Percentiles rank a stretch among this genome's conserved stretches.
These are phyloP conservation scores for Formica selysi DNA, from an alignment of 1,140 invertebrate species.

Conservation along the genomic window DNA sequence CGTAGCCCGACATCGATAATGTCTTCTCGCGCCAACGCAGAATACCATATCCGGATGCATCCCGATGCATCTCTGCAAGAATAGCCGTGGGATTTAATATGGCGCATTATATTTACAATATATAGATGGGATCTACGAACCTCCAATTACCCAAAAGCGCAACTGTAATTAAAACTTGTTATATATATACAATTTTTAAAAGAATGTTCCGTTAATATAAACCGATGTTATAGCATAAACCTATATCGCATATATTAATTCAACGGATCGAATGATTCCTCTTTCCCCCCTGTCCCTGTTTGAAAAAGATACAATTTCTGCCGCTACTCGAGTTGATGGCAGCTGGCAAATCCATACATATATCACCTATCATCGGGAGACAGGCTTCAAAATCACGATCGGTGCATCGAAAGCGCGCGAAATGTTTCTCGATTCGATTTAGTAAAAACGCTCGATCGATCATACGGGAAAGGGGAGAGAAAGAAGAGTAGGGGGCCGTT, in stretches of 20 bases:
- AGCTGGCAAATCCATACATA: neutral
- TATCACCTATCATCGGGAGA: conserved; percentile 20
- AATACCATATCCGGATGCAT: conserved; percentile 12
- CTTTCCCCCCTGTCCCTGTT: neutral
- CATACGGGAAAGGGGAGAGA: neutral
- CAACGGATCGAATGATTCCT: neutral
- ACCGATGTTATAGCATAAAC: conserved; percentile 1
- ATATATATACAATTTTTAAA: neutral
- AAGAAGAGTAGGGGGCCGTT: conserved; percentile 33
- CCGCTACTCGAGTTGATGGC: neutral
- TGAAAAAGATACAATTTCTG: neutral
- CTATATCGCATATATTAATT: neutral
- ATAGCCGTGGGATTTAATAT: conserved; percentile 67
- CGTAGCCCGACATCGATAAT: conserved; percentile 67
- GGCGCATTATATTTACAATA: conserved; percentile 10
- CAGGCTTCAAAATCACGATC: conserved; percentile 14
- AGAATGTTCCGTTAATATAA: neutral
- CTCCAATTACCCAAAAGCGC: neutral
- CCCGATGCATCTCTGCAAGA: conserved; percentile 25
- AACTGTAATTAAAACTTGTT: conserved; percentile 13
- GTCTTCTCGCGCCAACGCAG: conserved; percentile 35
- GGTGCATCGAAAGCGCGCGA: conserved; percentile 29
- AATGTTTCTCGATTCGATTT: conserved; percentile 60
- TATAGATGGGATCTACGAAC: conserved; percentile 1
- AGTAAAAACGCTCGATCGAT: conserved; percentile 42